Evolutionary conservation across 2,113 vertebrate genomes (phyloP).

Genomic region (Toxotes jaculatrix): DNA sequence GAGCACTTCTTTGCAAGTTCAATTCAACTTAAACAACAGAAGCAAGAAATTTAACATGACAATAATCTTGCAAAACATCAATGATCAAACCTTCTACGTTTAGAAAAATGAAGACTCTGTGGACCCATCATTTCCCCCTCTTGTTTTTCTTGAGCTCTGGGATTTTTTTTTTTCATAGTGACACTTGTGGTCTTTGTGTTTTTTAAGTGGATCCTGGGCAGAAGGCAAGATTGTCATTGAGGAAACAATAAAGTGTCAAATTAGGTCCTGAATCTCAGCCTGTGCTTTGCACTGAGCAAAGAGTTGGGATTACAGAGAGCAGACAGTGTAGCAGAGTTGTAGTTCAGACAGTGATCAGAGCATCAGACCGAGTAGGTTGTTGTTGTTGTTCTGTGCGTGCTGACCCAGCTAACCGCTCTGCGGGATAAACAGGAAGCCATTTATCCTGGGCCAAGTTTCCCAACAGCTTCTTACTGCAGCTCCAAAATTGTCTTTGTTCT

Average conservation of each 20-base stretch:
- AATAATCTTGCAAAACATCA: not conserved
- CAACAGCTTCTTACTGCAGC: slow-evolving; percentile 52
- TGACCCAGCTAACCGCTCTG: slow-evolving; percentile 66
- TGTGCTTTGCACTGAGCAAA: slow-evolving; percentile 17
- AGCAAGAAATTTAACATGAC: not conserved
- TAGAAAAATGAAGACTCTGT: not conserved
- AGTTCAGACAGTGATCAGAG: slow-evolving; percentile 35
- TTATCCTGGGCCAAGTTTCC: slow-evolving; percentile 72
- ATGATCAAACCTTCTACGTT: slow-evolving; percentile 5
- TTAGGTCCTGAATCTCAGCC: not conserved
- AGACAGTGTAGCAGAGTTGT: slow-evolving; percentile 28
- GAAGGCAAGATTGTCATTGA: not conserved
- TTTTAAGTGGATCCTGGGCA: slow-evolving; percentile 23
- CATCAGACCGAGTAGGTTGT: slow-evolving; percentile 27
- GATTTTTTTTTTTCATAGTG: not conserved
- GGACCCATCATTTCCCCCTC: slow-evolving; percentile 26
- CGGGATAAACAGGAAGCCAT: slow-evolving; percentile 74
- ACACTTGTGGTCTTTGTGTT: slow-evolving; percentile 31
- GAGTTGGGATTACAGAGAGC: slow-evolving; percentile 13
- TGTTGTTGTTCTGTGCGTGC: slow-evolving; percentile 54
- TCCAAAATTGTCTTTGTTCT: slow-evolving; percentile 67
- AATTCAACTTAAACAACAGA: not conserved
- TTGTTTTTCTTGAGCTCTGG: slow-evolving; percentile 20
- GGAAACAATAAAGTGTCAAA: slow-evolving; percentile 58
- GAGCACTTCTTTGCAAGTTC: not conserved